Evolutionary conservation across 2,797 vertebrate species (phyloP), one percentile per base, ranked within the genome.

Genomic region (Hozukius guyotensis): DNA sequence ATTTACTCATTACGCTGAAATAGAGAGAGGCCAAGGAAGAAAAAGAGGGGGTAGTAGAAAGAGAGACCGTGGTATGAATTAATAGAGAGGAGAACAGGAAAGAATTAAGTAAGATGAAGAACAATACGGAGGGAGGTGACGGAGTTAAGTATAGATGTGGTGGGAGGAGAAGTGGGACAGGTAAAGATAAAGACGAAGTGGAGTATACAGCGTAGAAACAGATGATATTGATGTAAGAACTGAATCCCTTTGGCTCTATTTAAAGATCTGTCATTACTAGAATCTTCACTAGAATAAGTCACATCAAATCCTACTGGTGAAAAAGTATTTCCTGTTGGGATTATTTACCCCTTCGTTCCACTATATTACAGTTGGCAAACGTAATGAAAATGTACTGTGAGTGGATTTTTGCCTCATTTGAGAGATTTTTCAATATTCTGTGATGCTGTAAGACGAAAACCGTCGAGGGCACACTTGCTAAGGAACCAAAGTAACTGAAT

Each of bases 1-100:
- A 91, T 94, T 94, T 93, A 93, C 88, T 93, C 92, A 94, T 94
- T 94, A 94, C 36, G 38, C 85, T 79, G 88, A 87, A 90, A 91
- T 82, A 90, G 84, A 88, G 87, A 90, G 77, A 80, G 79, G 68
- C 80, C 71, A 32, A 29, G 22, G 69, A 82, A 84, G 75, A 73
- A 83, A 75, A 74, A 68, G 64, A 63, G 59, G 56, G 3, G 38
- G 18, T 22, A 36, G 36, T 52, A 57, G 57, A 66, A 59, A 80
- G 72, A 68, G 73, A 71, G 80, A 53, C 52, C 18, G 34, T 52
- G 9, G 52, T 63, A 68, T 73, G 71, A 86, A 87, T 87, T 66
- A 89, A 88, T 67, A 74, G 81, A 82, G 81, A 63, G 46, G 53
- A 71, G 63, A 80, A 63, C 4, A 13, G 53, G 53, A 55, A 55